Conservation (phyloP, 2,113 vertebrate genomes). For the Podarcis muralis region DNA sequence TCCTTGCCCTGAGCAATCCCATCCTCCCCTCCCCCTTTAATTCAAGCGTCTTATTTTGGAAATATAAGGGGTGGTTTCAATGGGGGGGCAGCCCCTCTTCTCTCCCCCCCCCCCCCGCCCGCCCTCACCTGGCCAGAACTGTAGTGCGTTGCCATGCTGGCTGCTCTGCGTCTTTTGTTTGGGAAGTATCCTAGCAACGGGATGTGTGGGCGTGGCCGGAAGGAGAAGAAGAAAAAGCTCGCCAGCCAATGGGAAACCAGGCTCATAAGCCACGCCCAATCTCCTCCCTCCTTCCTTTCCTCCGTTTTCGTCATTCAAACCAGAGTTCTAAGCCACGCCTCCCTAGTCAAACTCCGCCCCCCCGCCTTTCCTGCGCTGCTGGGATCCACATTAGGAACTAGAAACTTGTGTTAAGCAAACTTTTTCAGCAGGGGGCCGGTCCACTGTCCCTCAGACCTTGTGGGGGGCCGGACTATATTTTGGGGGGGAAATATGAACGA, state of each 20-base stretch:
- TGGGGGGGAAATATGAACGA: too few species aligned
- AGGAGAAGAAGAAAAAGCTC: rapidly evolving
- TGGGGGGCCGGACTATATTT: too few species aligned
- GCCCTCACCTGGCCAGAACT: constrained; percentile 63
- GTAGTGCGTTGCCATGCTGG: constrained; percentile 68
- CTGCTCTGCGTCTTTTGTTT: constrained; percentile 40
- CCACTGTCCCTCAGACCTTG: too few species aligned
- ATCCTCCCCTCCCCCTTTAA: neutral
- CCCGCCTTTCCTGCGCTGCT: rapidly evolving
- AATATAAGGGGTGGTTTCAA: neutral
- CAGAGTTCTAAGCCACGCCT: neutral
- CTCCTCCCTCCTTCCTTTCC: neutral
- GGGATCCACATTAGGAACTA: neutral
- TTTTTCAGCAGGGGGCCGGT: too few species aligned
- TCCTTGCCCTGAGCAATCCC: neutral
- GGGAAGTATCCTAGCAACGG: constrained; percentile 64
- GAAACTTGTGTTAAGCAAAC: neutral
- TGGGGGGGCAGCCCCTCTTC: rapidly evolving
- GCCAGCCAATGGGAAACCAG: neutral
- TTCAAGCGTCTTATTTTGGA: constrained; percentile 56
- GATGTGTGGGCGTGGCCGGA: neutral
- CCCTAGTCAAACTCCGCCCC: rapidly evolving
- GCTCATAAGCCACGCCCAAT: neutral
- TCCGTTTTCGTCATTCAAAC: too few species aligned
- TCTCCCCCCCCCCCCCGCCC: neutral